phyloP scores from a whole-genome alignment of 2,888 invertebrate genomes.

The Ichneumoninae sp. region DNA sequence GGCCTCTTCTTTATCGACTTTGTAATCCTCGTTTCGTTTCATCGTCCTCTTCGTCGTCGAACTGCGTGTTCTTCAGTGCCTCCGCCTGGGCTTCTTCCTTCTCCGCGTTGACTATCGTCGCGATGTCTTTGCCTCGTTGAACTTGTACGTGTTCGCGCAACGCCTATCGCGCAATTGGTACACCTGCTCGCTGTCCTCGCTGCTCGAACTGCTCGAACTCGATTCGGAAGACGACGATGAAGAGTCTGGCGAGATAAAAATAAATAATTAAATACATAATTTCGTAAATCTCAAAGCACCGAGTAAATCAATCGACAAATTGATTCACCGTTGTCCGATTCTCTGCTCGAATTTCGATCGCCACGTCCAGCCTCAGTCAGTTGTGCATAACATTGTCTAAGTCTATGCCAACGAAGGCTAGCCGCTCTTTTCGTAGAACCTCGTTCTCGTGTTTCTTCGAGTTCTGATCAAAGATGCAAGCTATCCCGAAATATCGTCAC shows the following conservation, averaged over 20 bases:
- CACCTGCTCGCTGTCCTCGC: constrained; percentile 90
- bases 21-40: constrained; percentile 80
- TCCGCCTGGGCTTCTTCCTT: constrained; percentile 87
- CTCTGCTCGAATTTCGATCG: constrained; percentile 73
- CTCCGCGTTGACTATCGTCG: constrained; percentile 92
- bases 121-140: constrained; percentile 97
- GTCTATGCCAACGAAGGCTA: constrained; percentile 91
- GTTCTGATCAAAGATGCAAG: constrained; percentile 91
- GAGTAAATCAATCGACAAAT: not conserved
- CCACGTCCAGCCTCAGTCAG: constrained; percentile 75
- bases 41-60: constrained; percentile 85
- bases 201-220: constrained; percentile 82
- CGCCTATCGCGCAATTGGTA: constrained; percentile 93
- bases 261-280: not conserved
- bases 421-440: constrained; percentile 88
- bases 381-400: constrained; percentile 89
- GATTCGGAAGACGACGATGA: constrained; percentile 77
- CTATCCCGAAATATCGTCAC: constrained; percentile 91
- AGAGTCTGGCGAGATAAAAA: constrained; percentile 62
- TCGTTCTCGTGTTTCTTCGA: constrained; percentile 89
- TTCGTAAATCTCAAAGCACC: not conserved
- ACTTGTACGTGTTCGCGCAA: constrained; percentile 92
- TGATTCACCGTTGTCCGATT: constrained; percentile 71
- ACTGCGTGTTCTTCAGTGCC: constrained; percentile 76
- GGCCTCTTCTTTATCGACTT: constrained; percentile 79